A percentile compares a stretch with the other conserved stretches of the same genome.
Conservation (phyloP, 2,888 invertebrate genomes). For the Limnephilus marmoratus region DNA sequence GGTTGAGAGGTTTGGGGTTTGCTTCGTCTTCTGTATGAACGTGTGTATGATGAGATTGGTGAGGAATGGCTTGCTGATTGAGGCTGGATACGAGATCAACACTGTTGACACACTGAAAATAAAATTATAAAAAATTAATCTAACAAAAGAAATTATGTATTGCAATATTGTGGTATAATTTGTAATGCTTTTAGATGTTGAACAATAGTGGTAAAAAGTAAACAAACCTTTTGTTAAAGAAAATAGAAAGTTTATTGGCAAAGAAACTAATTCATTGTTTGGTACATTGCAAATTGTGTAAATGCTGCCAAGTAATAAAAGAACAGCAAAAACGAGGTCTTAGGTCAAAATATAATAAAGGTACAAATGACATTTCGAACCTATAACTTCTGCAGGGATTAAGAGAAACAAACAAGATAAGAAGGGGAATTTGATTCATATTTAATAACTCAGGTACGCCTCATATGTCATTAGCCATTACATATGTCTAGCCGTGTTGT, state of each 20-base stretch:
- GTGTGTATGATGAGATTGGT: constrained; percentile 67
- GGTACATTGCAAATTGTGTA: background rate
- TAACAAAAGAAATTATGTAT: background rate
- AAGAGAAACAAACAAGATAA: too few relatives aligned
- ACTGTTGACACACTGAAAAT: constrained; percentile 76
- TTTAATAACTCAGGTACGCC: too few relatives aligned
- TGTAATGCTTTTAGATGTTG: background rate
- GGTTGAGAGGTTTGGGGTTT: constrained; percentile 63
- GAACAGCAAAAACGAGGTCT: background rate
- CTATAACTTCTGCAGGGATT: too few relatives aligned
- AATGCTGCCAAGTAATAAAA: background rate
- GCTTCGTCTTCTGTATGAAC: constrained; percentile 69
- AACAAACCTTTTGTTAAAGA: background rate
- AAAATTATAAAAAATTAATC: constrained; percentile 37
- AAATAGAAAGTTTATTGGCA: background rate
- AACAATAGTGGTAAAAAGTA: background rate
- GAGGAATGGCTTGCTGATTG: constrained; percentile 63
- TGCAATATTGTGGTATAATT: background rate
- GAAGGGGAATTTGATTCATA: too few relatives aligned
- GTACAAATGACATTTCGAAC: too few relatives aligned
- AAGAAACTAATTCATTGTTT: background rate
- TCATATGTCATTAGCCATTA: too few relatives aligned
- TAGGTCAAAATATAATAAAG: background rate
- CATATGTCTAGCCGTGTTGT: too few relatives aligned
- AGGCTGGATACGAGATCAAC: constrained; percentile 72